Base-by-base conservation (phyloP, 2,113 vertebrate genomes). In the Abramis brama region DNA sequence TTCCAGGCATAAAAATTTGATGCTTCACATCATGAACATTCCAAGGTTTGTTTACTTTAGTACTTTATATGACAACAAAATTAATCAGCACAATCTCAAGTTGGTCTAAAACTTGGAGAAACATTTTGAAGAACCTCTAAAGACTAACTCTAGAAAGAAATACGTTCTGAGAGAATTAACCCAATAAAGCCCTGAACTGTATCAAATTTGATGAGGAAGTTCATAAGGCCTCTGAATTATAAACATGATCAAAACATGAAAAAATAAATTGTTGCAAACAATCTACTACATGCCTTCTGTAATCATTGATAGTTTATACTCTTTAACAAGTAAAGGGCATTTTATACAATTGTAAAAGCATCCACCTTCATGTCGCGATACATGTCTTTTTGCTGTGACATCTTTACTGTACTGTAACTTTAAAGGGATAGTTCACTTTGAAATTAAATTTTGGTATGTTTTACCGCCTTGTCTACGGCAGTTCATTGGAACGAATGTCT, bases 41-140 rank as follows among this genome's bases (percentile, higher is more conserved):
- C 79, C 79, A 80, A 80, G 79, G 59, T 80, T 47, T 80, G 78
- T 80, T 80, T 80, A 80, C 78, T 47, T 64, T 23, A 64, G 45
- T n/a, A 66, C 36, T 64, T 80, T 30, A 80, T 64, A 27, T 80
- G 78, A 45, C 39, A 19, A 47, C 39, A 21, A 27, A 25, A 15
- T 62, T 27, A 30, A 47, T 80, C 59, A 27, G 60, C 39, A 66
- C 15, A 47, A 43, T 43, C 33, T 64, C 13, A 64, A 62, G n/a
- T 39, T 79, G 2, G 11, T 5, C 27, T 57, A 78, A 57, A 33
- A 78, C 7, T 25, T 60, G 33, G 5, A 43, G 30, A 59, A 1
- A 59, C 12, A 13, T 59, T 59, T n/a, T 57, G 8, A 33, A 17
- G 73, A 47, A 5, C n/a, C 4, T 12, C 10, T 62, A 13, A n/a